Conservation (phyloP, 2,888 invertebrate genomes). For the Drosophila algonquin region DNA sequence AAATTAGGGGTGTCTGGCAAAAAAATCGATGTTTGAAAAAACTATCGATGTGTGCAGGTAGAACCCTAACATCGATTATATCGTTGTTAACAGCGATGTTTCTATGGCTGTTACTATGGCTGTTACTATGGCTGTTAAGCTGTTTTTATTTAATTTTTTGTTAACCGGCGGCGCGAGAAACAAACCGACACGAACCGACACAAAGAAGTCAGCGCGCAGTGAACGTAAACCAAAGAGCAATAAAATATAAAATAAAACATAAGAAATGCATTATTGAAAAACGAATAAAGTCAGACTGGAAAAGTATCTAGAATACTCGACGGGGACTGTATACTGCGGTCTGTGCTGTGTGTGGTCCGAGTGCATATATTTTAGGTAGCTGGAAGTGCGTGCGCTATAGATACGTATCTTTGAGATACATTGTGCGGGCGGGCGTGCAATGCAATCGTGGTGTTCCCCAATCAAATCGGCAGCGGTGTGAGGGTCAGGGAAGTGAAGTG, state of each 20-base stretch:
- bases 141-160: no score
- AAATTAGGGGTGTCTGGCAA: no score
- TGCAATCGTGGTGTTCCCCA: slow-evolving; percentile 26
- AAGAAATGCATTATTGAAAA: background rate
- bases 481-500: slow-evolving; percentile 23
- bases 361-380: slow-evolving; percentile 11
- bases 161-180: background rate
- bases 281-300: background rate
- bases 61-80: no score
- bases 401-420: slow-evolving; percentile 26
- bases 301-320: background rate
- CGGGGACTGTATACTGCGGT: background rate
- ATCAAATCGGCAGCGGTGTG: slow-evolving; percentile 1
- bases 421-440: background rate
- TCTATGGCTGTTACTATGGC: no score
- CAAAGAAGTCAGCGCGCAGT: background rate
- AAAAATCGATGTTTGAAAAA: no score
- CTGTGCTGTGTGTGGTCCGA: background rate
- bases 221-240: background rate
- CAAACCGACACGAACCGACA: background rate
- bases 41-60: no score
- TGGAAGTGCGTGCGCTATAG: slow-evolving; percentile 20
- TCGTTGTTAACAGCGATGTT: no score
- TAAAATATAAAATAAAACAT: background rate
- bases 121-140: no score